Conservation (phyloP, 1,140 invertebrate genomes). For the Drosophila pallidifrons region DNA sequence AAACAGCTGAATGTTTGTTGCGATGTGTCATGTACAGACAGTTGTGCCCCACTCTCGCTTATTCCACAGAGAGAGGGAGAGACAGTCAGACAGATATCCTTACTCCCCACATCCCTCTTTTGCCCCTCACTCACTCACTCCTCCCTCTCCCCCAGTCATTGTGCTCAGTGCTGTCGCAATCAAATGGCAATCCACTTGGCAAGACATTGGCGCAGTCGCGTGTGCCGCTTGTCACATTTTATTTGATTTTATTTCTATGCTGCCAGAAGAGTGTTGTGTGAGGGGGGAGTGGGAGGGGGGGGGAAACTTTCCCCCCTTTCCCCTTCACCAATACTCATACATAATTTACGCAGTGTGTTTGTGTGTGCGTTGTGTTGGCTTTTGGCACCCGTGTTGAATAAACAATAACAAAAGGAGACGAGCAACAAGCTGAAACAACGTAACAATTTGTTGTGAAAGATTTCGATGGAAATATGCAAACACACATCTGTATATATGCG, state of each 20-base stretch:
- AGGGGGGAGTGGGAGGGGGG: no score
- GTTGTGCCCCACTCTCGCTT: neutral
- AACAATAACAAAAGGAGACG: slow-evolving; percentile 45
- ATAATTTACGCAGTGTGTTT: slow-evolving; percentile 49
- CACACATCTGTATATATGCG: neutral
- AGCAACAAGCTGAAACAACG: slow-evolving; percentile 34
- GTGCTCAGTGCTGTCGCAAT: slow-evolving; percentile 6
- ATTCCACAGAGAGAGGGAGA: neutral
- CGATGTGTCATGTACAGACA: slow-evolving; percentile 30
- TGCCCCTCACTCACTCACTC: neutral
- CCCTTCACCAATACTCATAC: slow-evolving; percentile 21
- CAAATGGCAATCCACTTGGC: slow-evolving; percentile 40
- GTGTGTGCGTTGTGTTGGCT: slow-evolving; percentile 33
- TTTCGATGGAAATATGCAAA: slow-evolving; percentile 18
- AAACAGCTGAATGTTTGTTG: slow-evolving; percentile 26
- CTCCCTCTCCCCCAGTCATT: neutral
- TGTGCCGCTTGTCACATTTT: slow-evolving; percentile 56
- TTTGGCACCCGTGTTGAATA: slow-evolving; percentile 51
- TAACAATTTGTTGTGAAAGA: slow-evolving; percentile 43
- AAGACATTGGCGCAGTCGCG: slow-evolving; percentile 57
- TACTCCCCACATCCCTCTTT: neutral
- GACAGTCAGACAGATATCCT: neutral
- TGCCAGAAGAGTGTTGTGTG: neutral
- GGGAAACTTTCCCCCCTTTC: neutral
- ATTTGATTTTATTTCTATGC: slow-evolving; percentile 62